These are phyloP conservation scores for Schrankia costaestrigalis DNA, from an alignment of 2,888 invertebrate genomes.

Conservation along the genomic window DNA sequence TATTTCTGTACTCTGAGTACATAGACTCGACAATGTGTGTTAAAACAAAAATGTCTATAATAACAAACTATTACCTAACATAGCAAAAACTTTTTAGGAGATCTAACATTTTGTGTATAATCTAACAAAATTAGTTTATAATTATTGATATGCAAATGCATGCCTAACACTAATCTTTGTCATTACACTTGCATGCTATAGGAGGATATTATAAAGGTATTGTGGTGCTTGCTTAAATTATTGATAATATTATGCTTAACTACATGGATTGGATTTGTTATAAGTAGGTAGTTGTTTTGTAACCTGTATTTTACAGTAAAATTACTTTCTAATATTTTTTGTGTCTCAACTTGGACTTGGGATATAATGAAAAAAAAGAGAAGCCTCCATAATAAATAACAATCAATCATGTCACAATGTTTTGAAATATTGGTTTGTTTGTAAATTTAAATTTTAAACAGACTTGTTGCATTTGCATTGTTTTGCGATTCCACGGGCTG, in stretches of 20 bases:
- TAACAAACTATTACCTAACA: constrained; percentile 36
- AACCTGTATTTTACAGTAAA: too few relatives aligned
- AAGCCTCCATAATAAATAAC: too few relatives aligned
- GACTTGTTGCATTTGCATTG: too few relatives aligned
- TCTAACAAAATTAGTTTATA: constrained; percentile 20
- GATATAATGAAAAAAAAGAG: too few relatives aligned
- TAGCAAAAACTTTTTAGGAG: constrained; percentile 20
- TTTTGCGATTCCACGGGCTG: too few relatives aligned
- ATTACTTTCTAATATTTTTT: too few relatives aligned
- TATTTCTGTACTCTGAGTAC: constrained; percentile 52
- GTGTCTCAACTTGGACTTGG: too few relatives aligned
- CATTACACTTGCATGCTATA: constrained; percentile 25
- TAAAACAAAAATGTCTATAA: constrained; percentile 23
- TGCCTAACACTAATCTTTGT: constrained; percentile 41
- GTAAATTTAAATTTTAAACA: too few relatives aligned
- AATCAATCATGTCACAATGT: too few relatives aligned
- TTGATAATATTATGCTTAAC: constrained; percentile 2
- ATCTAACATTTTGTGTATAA: constrained; percentile 24
- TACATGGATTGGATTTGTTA: too few relatives aligned
- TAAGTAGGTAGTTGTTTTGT: too few relatives aligned
- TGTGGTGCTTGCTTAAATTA: constrained; percentile 15
- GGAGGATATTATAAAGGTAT: constrained; percentile 30
- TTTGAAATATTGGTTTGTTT: too few relatives aligned
- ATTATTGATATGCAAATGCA: constrained; percentile 26
- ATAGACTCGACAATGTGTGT: constrained; percentile 30